A percentile compares a stretch with the other conserved stretches of the same genome.
Evolutionary conservation across 1,140 invertebrate species (phyloP).

Genomic region (Eurosta solidaginis): DNA sequence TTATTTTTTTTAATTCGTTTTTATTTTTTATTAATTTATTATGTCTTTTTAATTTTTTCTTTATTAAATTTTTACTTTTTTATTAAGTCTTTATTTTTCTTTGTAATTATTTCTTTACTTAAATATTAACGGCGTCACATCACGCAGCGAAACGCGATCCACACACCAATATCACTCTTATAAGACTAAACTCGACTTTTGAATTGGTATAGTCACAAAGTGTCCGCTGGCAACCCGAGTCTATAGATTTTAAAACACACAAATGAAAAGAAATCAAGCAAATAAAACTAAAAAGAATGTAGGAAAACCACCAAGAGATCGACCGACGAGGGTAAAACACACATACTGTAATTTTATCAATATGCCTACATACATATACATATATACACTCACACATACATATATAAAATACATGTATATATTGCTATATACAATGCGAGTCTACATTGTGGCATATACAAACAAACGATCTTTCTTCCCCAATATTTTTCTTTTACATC

Average conservation of each 20-base stretch:
- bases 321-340: background rate
- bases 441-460: background rate
- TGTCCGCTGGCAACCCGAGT: conserved; percentile 26
- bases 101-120: background rate
- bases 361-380: background rate
- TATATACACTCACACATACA: background rate
- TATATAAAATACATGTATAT: background rate
- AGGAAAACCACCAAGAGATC: background rate
- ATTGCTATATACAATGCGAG: background rate
- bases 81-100: background rate
- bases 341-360: conserved; percentile 19
- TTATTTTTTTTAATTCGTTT: too few relatives aligned
- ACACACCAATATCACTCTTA: conserved; percentile 41
- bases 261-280: background rate
- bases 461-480: conserved; percentile 18
- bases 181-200: conserved; percentile 48
- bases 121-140: too few relatives aligned
- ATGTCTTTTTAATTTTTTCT: too few relatives aligned
- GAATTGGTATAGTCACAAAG: conserved; percentile 43
- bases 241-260: conserved; percentile 11
- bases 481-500: background rate
- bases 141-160: conserved; percentile 24
- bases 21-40: too few relatives aligned
- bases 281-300: background rate
- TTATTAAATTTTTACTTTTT: background rate